Evolutionary conservation across 2,797 vertebrate species (phyloP), one percentile per base, ranked within the genome.

Genomic region (Diceros bicornis): DNA sequence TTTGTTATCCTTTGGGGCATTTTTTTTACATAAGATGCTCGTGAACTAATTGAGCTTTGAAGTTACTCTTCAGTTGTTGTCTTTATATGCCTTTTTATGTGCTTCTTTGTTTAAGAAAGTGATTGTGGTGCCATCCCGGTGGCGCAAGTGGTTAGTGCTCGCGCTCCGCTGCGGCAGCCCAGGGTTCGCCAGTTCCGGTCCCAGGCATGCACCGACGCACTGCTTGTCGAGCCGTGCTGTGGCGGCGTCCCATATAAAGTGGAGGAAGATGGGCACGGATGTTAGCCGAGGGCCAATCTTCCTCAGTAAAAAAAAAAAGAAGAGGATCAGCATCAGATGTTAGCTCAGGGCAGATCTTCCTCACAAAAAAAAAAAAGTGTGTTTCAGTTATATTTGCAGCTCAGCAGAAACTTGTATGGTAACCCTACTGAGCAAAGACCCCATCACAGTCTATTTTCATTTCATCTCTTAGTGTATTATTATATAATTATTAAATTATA

Each of bases 401-500:
- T 64, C 55, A 68, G 47, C 50, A 79, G 82, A 94, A 66, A 84
- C 69, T 61, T 20, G 16, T 21, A 3, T 32, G 59, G 52, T 79
- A 12, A 52, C 78, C 68, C 72, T 64, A 5, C 64, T 75, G 74
- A 64, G 79, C 64, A 64, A 71, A 96, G 79, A 78, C 47, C 10
- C 55, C 34, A 37, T 52, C 83, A 21, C 23, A 12, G 11, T 57
- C 81, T 27, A 1, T 64, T 66, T 91, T 72, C 62, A 25, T 66
- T 62, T 66, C 8, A 21, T 94, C 84, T 84, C 61, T 82, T 68
- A 44, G 2, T 71, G 4, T 89, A 25, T 52, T 44, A n/a, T 52
- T 59, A 16, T 25, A 3, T 78, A 71, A 50, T 90, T 84, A 88
- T 69, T 88, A 85, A 83, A 44, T 96, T 71, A 75, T 34, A 57